These are phyloP conservation scores for Drosophila sp. DNA, from an alignment of 1,140 invertebrate species.

Conservation along the genomic window DNA sequence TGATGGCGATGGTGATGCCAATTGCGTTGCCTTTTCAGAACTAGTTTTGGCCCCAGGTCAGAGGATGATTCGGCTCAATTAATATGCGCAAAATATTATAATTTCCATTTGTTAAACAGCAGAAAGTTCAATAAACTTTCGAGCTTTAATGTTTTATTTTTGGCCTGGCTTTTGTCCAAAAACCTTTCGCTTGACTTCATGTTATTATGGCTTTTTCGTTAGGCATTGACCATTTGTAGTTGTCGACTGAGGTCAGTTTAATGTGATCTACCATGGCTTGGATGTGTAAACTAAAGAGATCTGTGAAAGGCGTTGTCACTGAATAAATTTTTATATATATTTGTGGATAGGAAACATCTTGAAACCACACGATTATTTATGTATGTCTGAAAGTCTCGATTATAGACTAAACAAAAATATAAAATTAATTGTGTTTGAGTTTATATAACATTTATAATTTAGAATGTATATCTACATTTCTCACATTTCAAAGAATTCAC, in stretches of 20 bases:
- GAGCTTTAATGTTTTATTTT: no score
- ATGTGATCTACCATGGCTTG: slow-evolving; percentile 59
- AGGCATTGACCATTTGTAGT: slow-evolving; percentile 49
- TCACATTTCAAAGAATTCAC: no score
- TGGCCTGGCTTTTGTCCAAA: slow-evolving; percentile 7
- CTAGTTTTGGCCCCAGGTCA: slow-evolving; percentile 71
- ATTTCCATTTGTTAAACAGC: slow-evolving; percentile 44
- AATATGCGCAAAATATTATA: slow-evolving; percentile 47
- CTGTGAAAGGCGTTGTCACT: slow-evolving; percentile 49
- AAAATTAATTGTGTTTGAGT: no score
- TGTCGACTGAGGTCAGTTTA: slow-evolving; percentile 69
- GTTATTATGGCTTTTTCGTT: slow-evolving; percentile 55
- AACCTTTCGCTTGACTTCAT: slow-evolving; percentile 63
- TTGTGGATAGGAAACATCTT: neutral
- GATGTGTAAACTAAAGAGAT: slow-evolving; percentile 40
- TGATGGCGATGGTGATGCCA: neutral
- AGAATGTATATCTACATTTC: no score
- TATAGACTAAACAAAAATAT: no score
- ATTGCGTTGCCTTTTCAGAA: slow-evolving; percentile 52
- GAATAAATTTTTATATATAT: no score
- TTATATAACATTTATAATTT: no score
- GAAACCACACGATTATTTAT: no score
- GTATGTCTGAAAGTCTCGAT: no score
- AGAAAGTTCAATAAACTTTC: slow-evolving; percentile 73
- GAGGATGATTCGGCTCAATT: slow-evolving; percentile 72